A percentile compares a stretch with the other conserved stretches of the same genome.
Evolutionary conservation across 2,113 vertebrate species (phyloP).

Genomic region (Asarcornis scutulata): DNA sequence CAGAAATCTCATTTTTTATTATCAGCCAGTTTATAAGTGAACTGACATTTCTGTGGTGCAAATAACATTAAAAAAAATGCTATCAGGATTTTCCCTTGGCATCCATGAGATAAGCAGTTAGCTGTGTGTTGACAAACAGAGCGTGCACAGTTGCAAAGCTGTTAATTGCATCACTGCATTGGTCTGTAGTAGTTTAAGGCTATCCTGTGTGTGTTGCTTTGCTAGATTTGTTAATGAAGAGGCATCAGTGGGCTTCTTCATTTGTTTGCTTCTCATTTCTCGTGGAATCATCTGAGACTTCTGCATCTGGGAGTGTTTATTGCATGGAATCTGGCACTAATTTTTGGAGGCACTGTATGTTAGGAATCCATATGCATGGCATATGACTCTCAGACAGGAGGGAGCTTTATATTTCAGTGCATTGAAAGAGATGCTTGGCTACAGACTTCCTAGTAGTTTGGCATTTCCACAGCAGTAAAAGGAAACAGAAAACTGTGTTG

Average conservation of each 20-base stretch:
- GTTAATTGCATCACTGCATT: too few relatives aligned
- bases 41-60: not conserved
- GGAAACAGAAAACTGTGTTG: not conserved
- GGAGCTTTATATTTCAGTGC: not conserved
- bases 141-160: not conserved
- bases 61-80: not conserved
- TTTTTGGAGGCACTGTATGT: not conserved
- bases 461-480: not conserved
- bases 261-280: not conserved
- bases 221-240: not conserved
- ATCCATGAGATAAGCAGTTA: not conserved
- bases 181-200: not conserved
- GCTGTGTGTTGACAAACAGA: not conserved
- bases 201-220: not conserved
- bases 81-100: not conserved
- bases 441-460: not conserved
- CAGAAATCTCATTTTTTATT: not conserved
- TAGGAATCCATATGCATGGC: not conserved
- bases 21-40: not conserved
- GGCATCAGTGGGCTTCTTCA: not conserved
- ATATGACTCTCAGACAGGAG: conserved; percentile 1
- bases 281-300: not conserved
- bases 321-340: not conserved
- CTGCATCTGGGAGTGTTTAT: conserved; percentile 29
- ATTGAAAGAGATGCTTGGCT: not conserved